phyloP scores from a whole-genome alignment of 2,797 vertebrate genomes.

The Rhabdomys pumilio region DNA sequence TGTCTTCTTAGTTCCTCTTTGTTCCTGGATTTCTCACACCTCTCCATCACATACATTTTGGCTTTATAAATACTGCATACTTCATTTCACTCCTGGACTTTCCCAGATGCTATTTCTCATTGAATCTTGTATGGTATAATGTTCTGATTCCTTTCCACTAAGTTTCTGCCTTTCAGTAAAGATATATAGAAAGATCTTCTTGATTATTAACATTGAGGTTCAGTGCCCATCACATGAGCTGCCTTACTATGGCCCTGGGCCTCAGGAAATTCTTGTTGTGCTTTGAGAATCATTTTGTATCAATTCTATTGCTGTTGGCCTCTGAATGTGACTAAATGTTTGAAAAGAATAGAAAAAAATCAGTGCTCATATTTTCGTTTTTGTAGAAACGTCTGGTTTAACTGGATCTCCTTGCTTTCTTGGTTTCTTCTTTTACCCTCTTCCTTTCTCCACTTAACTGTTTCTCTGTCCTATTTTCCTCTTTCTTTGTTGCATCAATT shows the following conservation, averaged over 20 bases:
- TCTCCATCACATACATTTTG: background rate
- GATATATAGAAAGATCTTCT: background rate
- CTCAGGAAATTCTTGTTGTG: no score
- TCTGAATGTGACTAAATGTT: background rate
- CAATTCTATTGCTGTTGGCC: background rate
- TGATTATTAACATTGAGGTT: no score
- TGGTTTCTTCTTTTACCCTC: no score
- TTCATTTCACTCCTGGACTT: background rate
- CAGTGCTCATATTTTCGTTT: background rate
- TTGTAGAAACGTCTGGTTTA: background rate
- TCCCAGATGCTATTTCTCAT: background rate
- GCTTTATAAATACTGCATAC: background rate
- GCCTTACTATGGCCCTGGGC: no score
- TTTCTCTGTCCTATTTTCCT: background rate
- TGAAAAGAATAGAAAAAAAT: background rate
- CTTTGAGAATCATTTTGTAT: background rate
- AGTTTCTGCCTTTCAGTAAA: background rate
- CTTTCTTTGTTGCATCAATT: no score
- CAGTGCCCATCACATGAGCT: fast-evolving
- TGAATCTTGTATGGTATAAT: background rate
- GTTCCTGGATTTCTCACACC: background rate
- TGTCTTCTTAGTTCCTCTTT: background rate
- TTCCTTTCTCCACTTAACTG: no score
- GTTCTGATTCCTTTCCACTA: background rate
- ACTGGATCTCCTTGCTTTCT: background rate